phyloP scores from a whole-genome alignment of 64 coral and sea anemone genomes.

The Trachythela sp. region DNA sequence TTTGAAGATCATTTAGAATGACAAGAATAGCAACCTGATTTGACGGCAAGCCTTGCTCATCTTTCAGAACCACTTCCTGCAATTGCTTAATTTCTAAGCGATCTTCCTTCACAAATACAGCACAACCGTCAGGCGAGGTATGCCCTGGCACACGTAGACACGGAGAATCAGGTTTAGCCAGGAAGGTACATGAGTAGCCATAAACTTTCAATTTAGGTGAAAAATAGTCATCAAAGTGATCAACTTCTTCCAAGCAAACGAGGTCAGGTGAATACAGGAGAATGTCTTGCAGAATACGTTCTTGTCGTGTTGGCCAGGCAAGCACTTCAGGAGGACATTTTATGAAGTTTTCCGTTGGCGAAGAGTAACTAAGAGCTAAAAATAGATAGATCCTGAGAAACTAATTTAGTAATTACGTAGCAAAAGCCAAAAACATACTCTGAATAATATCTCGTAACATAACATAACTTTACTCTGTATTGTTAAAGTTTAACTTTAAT shows the following conservation, averaged over 20 bases:
- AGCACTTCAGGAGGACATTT: slow-evolving; percentile 72
- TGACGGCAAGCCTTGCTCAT: neutral
- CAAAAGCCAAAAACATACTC: neutral
- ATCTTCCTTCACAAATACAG: slow-evolving; percentile 2
- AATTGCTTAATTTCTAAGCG: neutral
- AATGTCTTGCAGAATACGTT: slow-evolving; percentile 68
- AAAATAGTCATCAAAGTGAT: slow-evolving; percentile 87
- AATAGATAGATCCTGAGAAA: slow-evolving; percentile 6
- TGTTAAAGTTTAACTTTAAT: no score
- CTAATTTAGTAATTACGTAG: neutral
- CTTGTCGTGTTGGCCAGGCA: slow-evolving; percentile 63
- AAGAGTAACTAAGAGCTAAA: slow-evolving; percentile 69
- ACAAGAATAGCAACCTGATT: slow-evolving; percentile 12
- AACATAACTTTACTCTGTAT: no score
- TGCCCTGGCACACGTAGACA: slow-evolving; percentile 76
- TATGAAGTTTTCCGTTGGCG: slow-evolving; percentile 82
- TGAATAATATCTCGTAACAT: no score
- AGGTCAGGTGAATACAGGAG: slow-evolving; percentile 72
- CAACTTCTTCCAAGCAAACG: slow-evolving; percentile 81
- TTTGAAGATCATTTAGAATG: neutral
- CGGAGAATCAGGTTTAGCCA: slow-evolving; percentile 71
- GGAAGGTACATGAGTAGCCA: slow-evolving; percentile 72
- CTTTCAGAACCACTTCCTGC: neutral
- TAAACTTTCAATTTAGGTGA: slow-evolving; percentile 50
- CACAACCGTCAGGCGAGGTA: slow-evolving; percentile 73